Evolutionary conservation across 1,140 invertebrate species (phyloP), one percentile per base, ranked within the genome.

Genomic region (Microplitis demolitor): DNA sequence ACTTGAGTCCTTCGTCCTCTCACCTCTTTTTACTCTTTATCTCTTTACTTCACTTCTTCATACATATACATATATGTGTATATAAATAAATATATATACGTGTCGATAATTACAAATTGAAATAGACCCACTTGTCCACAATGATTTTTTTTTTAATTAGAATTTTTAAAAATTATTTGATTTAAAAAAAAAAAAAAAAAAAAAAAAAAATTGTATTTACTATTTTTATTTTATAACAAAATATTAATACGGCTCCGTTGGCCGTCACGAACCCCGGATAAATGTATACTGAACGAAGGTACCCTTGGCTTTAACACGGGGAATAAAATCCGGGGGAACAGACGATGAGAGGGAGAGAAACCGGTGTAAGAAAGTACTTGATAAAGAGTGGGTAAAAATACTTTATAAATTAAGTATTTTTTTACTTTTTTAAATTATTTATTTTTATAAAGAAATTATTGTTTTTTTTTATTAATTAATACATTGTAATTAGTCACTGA

Each of bases 271-370:
- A 78, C 78, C 75, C 78, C 77, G 76, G 78, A 75, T 80, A 79
- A 81, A 50, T 69, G 74, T 66, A 75, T 77, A 81, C 80, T 78
- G 80, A 73, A 77, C 76, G 73, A 71, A 75, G 77, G 74, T 76
- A 78, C 76, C 77, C 75, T 77, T 78, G 77, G 51, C 73, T 8
- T 50, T 45, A 45, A 58, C 62, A 62, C 54, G 35, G 53, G 34
- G 34, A 56, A 56, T 34, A 33, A 31, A 13, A 63, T 13, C 13
- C 37, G 45, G 16, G 60, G 63, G 16, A 66, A 64, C 60, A 71
- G 73, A 67, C 70, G 54, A 68, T 54, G 34, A 68, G 66, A 50
- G 45, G 50, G 31, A 67, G 33, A 63, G 67, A 70, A 45, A 45
- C 39, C 39, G 39, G 39, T 45, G 39, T 45, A 45, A 45, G 39